A percentile compares a stretch with the other conserved stretches of the same genome.
These are phyloP conservation scores for Leucopsar rothschildi DNA, from an alignment of 2,113 vertebrate species.

Conservation along the genomic window DNA sequence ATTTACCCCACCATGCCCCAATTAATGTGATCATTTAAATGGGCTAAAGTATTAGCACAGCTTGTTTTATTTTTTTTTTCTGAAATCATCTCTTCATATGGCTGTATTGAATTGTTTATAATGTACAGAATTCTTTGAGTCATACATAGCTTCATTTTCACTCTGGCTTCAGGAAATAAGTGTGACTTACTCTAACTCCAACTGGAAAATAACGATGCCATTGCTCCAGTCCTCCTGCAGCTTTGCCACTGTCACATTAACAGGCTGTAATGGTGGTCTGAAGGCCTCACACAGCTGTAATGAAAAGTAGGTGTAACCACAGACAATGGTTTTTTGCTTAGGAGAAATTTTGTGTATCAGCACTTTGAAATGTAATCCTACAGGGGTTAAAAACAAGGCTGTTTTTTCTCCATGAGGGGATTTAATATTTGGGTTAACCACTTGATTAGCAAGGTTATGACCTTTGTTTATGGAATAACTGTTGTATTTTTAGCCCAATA, in stretches of 20 bases:
- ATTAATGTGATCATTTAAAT: neutral
- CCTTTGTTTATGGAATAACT: constrained; percentile 16
- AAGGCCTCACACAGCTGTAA: neutral
- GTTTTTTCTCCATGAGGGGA: neutral
- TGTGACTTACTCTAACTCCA: neutral
- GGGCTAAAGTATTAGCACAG: neutral
- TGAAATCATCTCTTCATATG: neutral
- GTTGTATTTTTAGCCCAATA: constrained; percentile 7
- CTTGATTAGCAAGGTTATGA: constrained; percentile 12
- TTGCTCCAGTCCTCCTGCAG: neutral
- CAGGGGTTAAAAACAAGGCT: neutral
- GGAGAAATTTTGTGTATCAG: neutral
- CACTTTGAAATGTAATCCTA: neutral
- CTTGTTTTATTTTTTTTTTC: neutral
- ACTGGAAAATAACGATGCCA: neutral
- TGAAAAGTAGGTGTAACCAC: neutral
- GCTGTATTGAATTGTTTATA: neutral
- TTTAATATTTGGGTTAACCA: constrained; percentile 33
- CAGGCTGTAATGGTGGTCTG: neutral
- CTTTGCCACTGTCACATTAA: neutral
- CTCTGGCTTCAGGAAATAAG: neutral
- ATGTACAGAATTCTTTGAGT: neutral
- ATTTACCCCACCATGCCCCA: neutral
- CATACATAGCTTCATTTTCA: neutral
- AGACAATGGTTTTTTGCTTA: neutral